Evolutionary conservation across 2,888 invertebrate genomes (phyloP), one percentile per base, ranked within the genome.

Genomic region (Carterocephalus palaemon): DNA sequence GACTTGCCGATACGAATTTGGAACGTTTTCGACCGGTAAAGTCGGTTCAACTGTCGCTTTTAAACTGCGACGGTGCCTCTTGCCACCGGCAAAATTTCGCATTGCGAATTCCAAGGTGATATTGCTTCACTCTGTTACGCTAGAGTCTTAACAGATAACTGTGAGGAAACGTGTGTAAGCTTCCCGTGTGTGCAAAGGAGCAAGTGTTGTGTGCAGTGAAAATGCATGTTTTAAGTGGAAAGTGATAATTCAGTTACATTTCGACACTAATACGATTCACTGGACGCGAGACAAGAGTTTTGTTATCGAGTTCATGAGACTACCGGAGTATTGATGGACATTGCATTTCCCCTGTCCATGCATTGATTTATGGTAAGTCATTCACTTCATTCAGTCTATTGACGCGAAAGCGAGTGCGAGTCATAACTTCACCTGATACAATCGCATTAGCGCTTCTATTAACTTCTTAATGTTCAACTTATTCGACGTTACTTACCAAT

Each of bases 1-100:
- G 65, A 66, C 63, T 70, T 69, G 66, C 60, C 73, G 73, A 73
- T 68, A 69, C 70, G 69, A 77, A 72, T 83, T 81, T 76, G 75
- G 74, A 76, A 80, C 81, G 70, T 72, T 78, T 74, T 67, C 67
- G 73, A 80, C 82, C 81, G 78, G 79, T 80, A 75, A 75, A 67
- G 74, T 78, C 75, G 72, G 75, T 71, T 71, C 56, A 74, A 78
- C 79, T 68, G 80, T 73, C 79, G 73, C 73, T 75, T 78, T 76
- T 75, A 62, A 71, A 75, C 66, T 60, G 62, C 64, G 57, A 70
- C n/a, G n/a, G 74, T 72, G 64, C 64, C 67, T 65, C 60, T 65
- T 66, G 67, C 59, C 69, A 68, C 63, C 67, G 69, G 68, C 72
- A 59, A 75, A 76, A 80, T 70, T 77, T 83, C 79, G 82, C 76